Percentiles rank a stretch among this genome's conserved stretches.
Evolutionary conservation across 2,888 invertebrate species (phyloP).

Genomic region (Merodon equestris): DNA sequence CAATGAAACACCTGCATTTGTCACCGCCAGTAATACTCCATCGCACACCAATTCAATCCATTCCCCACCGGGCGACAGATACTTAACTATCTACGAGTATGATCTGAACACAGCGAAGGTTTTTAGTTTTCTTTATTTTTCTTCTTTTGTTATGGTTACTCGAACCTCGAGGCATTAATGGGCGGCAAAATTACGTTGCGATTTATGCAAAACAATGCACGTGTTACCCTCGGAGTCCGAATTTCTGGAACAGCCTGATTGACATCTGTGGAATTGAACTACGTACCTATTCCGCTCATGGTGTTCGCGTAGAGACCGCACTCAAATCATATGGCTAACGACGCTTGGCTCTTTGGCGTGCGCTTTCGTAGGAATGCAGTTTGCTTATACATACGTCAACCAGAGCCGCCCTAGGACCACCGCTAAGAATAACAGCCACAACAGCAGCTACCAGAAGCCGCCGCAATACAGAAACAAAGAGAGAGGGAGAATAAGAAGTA

Average conservation of each 20-base stretch:
- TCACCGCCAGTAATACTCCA: conserved; percentile 36
- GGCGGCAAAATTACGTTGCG: conserved; percentile 20
- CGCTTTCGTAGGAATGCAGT: conserved; percentile 53
- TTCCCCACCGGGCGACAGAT: not conserved
- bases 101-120: too few relatives aligned
- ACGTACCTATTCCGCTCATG: conserved; percentile 19
- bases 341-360: conserved; percentile 25
- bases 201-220: conserved; percentile 52
- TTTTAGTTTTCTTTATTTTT: too few relatives aligned
- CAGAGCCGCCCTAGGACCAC: too few relatives aligned
- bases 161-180: conserved; percentile 49
- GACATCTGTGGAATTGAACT: conserved; percentile 53
- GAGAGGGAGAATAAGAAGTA: conserved; percentile 33
- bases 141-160: not conserved
- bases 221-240: conserved; percentile 37
- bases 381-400: conserved; percentile 17
- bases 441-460: conserved; percentile 45
- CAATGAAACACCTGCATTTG: conserved; percentile 62
- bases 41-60: conserved; percentile 6
- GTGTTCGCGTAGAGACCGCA: conserved; percentile 38
- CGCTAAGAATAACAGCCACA: conserved; percentile 1
- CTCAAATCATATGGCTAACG: conserved; percentile 20
- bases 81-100: too few relatives aligned
- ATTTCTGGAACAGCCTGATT: conserved; percentile 49
- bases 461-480: too few relatives aligned